Percentiles rank a stretch among this genome's conserved stretches.
Evolutionary conservation across 37 sponge, comb jelly and placozoan genomes (phyloP).

Genomic region (Cladorhizidae sp.): DNA sequence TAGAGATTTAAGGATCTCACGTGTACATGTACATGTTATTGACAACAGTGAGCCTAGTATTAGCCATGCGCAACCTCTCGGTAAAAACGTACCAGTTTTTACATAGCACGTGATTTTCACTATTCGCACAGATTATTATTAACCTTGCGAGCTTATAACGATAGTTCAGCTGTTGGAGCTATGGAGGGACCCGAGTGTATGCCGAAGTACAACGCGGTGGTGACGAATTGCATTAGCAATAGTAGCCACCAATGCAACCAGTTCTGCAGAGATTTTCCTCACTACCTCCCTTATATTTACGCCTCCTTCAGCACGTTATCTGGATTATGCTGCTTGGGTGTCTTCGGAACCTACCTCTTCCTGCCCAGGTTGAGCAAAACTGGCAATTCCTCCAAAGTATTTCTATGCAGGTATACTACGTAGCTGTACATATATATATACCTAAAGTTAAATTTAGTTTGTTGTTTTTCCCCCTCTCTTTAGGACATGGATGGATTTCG

Average conservation of each 20-base stretch:
- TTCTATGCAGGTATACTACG: constrained; percentile 62
- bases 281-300: constrained; percentile 18
- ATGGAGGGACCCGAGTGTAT: no score
- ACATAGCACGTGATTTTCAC: no score
- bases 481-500: constrained; percentile 67
- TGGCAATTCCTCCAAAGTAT: constrained; percentile 56
- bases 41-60: no score
- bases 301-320: constrained; percentile 56
- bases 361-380: constrained; percentile 51
- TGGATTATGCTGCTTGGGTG: constrained; percentile 37
- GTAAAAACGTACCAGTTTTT: no score
- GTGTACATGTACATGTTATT: no score
- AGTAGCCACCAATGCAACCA: not conserved
- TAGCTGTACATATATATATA: no score
- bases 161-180: no score
- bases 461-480: not conserved
- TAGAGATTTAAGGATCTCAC: no score
- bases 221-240: not conserved
- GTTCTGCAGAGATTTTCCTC: constrained; percentile 18
- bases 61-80: no score
- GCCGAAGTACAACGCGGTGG: not conserved
- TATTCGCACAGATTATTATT: no score
- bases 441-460: not conserved
- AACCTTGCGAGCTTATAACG: no score
- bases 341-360: constrained; percentile 65